Evolutionary conservation across 2,113 vertebrate genomes (phyloP).

Genomic region (Myiagra hebetior): DNA sequence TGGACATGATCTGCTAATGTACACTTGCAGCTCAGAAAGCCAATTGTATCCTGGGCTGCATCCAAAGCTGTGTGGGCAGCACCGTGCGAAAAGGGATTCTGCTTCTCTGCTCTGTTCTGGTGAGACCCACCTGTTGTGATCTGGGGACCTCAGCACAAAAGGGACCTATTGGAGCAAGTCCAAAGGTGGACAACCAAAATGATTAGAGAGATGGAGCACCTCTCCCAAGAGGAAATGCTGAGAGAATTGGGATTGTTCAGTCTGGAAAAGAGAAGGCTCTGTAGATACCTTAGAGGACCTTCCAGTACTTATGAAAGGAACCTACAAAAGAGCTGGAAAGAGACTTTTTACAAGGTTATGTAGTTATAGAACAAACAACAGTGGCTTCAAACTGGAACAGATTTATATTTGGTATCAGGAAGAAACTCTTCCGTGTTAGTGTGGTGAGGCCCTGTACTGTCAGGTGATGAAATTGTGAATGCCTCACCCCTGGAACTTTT

Average conservation of each 20-base stretch:
- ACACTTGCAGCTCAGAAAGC: not conserved
- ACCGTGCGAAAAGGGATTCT: not conserved
- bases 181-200: not conserved
- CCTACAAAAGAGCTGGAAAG: fast-evolving
- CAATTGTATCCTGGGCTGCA: not conserved
- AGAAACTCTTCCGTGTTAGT: no score
- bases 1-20: not conserved
- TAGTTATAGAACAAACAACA: fast-evolving
- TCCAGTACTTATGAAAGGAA: fast-evolving
- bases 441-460: not conserved
- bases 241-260: not conserved
- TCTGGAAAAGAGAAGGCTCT: not conserved
- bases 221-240: not conserved
- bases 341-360: not conserved
- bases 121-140: not conserved
- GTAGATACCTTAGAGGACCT: fast-evolving
- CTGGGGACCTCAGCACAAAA: not conserved
- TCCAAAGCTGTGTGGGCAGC: not conserved
- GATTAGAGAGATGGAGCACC: not conserved
- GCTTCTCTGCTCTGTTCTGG: not conserved
- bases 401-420: not conserved
- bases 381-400: not conserved
- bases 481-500: not conserved
- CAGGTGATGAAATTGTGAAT: no score
- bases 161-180: fast-evolving